Evolutionary conservation across 2,113 vertebrate genomes (phyloP).

Genomic region (Candoia aspera): DNA sequence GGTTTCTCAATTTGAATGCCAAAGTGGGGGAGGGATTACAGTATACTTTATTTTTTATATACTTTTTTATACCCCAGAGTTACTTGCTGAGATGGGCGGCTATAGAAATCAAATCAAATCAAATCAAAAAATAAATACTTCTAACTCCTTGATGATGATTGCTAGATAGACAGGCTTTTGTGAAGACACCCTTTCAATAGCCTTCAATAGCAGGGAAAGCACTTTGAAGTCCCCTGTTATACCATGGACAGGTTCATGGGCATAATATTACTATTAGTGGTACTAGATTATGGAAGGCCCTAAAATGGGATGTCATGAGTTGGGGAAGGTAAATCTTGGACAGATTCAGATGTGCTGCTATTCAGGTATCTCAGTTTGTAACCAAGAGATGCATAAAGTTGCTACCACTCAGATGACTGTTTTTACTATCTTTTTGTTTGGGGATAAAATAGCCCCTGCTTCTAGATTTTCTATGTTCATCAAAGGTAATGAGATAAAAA

Average conservation of each 20-base stretch:
- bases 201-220: background rate
- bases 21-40: background rate
- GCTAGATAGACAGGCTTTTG: background rate
- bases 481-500: slow-evolving; percentile 62
- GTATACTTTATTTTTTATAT: too few relatives aligned
- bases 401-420: slow-evolving; percentile 60
- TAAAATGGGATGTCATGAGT: background rate
- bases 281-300: background rate
- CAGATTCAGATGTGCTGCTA: background rate
- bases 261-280: background rate
- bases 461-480: slow-evolving; percentile 64
- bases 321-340: background rate
- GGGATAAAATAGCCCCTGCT: slow-evolving; percentile 53
- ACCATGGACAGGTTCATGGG: background rate
- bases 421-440: slow-evolving; percentile 63
- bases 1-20: too few relatives aligned
- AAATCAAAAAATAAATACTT: too few relatives aligned
- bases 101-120: too few relatives aligned
- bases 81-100: too few relatives aligned
- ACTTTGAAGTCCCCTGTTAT: background rate
- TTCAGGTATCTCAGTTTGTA: background rate
- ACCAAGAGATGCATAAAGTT: slow-evolving; percentile 40
- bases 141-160: background rate
- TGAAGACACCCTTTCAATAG: background rate
- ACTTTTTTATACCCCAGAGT: too few relatives aligned